Conservation (phyloP, 2,113 vertebrate species). For the Macquaria ambigua region DNA sequence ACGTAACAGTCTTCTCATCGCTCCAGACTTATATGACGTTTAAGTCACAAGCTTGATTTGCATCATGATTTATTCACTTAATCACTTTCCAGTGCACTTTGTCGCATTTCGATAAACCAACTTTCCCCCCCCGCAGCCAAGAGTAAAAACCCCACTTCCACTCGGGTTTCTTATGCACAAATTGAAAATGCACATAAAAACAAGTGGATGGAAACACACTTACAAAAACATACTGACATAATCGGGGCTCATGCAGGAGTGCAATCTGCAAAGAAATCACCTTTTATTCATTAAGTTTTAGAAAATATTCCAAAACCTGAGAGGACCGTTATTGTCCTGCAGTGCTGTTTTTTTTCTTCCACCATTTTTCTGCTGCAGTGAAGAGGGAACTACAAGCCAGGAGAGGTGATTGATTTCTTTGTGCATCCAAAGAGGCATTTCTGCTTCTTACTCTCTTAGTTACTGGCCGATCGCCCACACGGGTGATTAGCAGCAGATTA, state of each 20-base stretch:
- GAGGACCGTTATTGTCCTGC: not conserved
- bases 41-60: too few species aligned
- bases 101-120: not conserved
- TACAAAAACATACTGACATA: not conserved
- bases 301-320: not conserved
- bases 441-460: constrained; percentile 3
- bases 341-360: not conserved
- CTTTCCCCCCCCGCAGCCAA: not conserved
- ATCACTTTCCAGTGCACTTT: not conserved
- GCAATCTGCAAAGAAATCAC: not conserved
- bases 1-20: too few species aligned
- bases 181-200: not conserved
- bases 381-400: not conserved
- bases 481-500: not conserved
- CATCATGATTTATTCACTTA: not conserved
- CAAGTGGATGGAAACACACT: not conserved
- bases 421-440: constrained; percentile 18
- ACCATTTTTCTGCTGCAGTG: not conserved
- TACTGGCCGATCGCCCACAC: not conserved
- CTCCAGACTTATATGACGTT: too few species aligned
- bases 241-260: not conserved
- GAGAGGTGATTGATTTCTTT: constrained; percentile 39
- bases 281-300: not conserved
- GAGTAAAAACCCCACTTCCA: not conserved
- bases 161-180: not conserved